These are phyloP conservation scores for Drosophila parvula DNA, from an alignment of 1,140 invertebrate genomes.

Conservation along the genomic window DNA sequence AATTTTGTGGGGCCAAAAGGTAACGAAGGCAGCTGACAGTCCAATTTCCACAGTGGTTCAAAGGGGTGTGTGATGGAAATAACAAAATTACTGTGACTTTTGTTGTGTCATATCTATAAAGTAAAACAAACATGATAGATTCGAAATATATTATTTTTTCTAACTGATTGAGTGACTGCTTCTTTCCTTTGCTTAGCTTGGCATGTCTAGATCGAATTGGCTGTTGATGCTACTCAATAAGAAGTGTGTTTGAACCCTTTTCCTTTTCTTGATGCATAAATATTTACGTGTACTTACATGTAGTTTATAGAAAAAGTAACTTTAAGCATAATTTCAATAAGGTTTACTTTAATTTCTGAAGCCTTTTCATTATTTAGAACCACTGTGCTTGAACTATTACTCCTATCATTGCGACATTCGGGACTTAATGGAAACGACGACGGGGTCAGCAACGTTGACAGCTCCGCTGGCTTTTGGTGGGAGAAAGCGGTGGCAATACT, in stretches of 20 bases:
- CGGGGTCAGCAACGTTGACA: constrained; percentile 33
- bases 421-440: constrained; percentile 19
- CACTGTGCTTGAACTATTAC: constrained; percentile 18
- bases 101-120: neutral
- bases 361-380: neutral
- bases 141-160: neutral
- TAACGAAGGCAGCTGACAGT: constrained; percentile 13
- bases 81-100: neutral
- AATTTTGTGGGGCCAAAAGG: constrained; percentile 29
- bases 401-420: constrained; percentile 5
- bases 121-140: neutral
- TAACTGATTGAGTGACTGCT: neutral
- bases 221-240: neutral
- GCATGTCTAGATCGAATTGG: neutral
- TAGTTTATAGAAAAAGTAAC: neutral
- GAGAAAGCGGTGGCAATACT: neutral
- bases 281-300: neutral
- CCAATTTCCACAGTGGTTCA: constrained; percentile 13
- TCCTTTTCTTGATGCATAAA: neutral
- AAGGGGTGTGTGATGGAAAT: neutral
- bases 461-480: constrained; percentile 12
- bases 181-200: neutral
- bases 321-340: neutral
- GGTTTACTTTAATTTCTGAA: neutral
- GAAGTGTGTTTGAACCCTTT: neutral